Evolutionary conservation across 1,140 invertebrate genomes (phyloP).

Genomic region (Apis florea): DNA sequence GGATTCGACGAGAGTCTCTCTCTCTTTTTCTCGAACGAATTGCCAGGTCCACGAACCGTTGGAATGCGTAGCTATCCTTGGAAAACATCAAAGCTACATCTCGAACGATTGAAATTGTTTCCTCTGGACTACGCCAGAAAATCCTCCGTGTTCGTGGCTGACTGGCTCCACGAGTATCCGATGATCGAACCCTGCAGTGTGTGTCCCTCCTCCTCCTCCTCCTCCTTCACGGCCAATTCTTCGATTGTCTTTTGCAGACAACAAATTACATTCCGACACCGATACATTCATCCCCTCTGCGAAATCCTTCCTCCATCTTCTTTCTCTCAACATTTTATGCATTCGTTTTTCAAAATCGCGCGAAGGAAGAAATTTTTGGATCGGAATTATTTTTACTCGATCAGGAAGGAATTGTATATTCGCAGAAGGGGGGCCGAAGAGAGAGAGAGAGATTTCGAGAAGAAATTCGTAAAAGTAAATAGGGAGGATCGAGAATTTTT

Average conservation of each 20-base stretch:
- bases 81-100: constrained; percentile 74
- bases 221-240: constrained; percentile 63
- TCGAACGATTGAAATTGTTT: constrained; percentile 78
- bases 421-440: no score
- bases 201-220: not conserved
- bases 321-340: no score
- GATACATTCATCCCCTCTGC: no score
- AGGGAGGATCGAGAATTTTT: not conserved
- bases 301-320: no score
- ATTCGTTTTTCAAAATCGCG: no score
- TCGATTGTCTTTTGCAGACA: constrained; percentile 72
- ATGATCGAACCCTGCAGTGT: constrained; percentile 19
- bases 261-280: constrained; percentile 76
- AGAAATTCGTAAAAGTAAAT: not conserved
- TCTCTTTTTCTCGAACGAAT: constrained; percentile 53
- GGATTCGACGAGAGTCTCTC: constrained; percentile 23
- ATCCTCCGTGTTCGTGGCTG: constrained; percentile 38
- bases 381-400: no score
- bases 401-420: no score
- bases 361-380: no score
- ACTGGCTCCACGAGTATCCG: constrained; percentile 38
- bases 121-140: constrained; percentile 45
- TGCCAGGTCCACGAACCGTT: constrained; percentile 46
- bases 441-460: no score
- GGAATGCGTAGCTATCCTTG: constrained; percentile 71